These are phyloP conservation scores for Corydoras maculifer DNA, from an alignment of 2,113 vertebrate species.

Conservation along the genomic window DNA sequence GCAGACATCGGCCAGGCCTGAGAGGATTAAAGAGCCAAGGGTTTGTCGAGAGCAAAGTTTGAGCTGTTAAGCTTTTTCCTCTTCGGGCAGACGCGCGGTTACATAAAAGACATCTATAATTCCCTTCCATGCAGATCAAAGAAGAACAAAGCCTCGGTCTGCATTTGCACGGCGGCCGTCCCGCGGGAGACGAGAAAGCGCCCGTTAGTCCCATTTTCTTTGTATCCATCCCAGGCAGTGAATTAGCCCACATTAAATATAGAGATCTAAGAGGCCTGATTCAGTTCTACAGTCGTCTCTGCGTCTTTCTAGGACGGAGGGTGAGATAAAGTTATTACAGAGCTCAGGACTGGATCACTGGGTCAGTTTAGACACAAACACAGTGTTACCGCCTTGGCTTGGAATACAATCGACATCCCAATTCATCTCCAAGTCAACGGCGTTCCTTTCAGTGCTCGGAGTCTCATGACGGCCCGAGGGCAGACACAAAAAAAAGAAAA, in stretches of 20 bases:
- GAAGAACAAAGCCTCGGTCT: constrained; percentile 55
- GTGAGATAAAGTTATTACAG: background rate
- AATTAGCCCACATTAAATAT: constrained; percentile 30
- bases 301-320: background rate
- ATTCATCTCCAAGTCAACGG: no score
- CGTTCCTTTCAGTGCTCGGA: no score
- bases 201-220: constrained; percentile 15
- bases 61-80: constrained; percentile 51
- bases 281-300: background rate
- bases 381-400: no score
- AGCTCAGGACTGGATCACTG: no score
- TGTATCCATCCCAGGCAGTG: constrained; percentile 9
- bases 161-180: constrained; percentile 56
- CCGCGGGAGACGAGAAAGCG: constrained; percentile 34
- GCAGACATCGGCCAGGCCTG: constrained; percentile 15
- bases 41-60: constrained; percentile 45
- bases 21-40: constrained; percentile 3
- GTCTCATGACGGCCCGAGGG: no score
- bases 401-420: no score
- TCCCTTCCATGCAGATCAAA: constrained; percentile 61
- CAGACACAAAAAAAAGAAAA: no score
- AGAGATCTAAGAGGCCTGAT: constrained; percentile 1
- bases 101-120: constrained; percentile 64
- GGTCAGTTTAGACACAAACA: no score
- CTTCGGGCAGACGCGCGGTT: constrained; percentile 44